phyloP scores from a whole-genome alignment of 1,140 invertebrate species.

The Drosophila repleta region DNA sequence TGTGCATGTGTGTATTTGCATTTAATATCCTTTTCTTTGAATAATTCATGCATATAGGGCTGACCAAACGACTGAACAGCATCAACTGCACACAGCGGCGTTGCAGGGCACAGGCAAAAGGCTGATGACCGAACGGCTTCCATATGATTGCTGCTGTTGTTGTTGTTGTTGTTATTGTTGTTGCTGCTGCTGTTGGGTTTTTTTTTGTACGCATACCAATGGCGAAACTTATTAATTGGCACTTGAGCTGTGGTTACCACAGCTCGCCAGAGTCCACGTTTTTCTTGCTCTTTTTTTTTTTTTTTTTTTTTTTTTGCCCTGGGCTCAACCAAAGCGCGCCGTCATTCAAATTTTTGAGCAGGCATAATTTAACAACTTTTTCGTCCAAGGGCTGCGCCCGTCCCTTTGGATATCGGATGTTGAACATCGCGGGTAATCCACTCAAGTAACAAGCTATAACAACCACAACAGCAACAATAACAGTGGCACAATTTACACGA shows the following conservation, averaged over 20 bases:
- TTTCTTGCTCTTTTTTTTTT: not conserved
- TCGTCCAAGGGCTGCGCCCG: conserved; percentile 18
- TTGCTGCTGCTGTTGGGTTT: conserved; percentile 23
- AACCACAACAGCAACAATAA: conserved; percentile 36
- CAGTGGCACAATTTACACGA: conserved; percentile 33
- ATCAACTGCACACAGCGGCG: conserved; percentile 52
- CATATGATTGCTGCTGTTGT: conserved; percentile 27
- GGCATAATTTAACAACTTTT: conserved; percentile 73
- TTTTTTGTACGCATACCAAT: conserved; percentile 57
- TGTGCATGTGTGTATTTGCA: conserved; percentile 60
- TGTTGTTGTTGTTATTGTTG: conserved; percentile 11
- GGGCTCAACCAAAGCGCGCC: conserved; percentile 28
- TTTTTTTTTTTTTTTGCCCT: conserved; percentile 1
- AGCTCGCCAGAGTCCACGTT: conserved; percentile 13
- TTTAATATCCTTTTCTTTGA: conserved; percentile 81
- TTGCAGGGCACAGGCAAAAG: conserved; percentile 56
- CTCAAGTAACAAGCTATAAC: conserved; percentile 57
- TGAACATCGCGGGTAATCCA: conserved; percentile 68
- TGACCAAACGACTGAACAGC: conserved; percentile 59
- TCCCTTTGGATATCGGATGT: conserved; percentile 62
- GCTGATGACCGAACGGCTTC: conserved; percentile 36
- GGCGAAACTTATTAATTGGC: conserved; percentile 79
- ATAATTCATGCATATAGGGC: conserved; percentile 68
- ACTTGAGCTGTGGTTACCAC: conserved; percentile 71
- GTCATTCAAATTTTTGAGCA: conserved; percentile 71